Percentiles rank a stretch among this genome's conserved stretches.
phyloP scores from a whole-genome alignment of 1,140 invertebrate species.

The Lutraria rhynchaena region DNA sequence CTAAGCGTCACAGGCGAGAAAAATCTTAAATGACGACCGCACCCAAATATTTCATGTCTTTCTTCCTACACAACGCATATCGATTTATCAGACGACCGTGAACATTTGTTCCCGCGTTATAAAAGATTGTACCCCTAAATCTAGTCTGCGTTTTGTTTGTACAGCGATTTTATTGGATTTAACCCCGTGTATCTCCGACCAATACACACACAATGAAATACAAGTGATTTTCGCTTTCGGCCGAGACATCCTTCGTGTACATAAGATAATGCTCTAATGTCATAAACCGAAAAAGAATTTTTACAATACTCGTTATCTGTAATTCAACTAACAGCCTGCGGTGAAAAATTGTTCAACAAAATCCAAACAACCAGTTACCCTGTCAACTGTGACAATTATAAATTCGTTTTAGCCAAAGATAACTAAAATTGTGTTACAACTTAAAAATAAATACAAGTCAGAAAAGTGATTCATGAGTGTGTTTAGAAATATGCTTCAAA shows the following conservation, averaged over 20 bases:
- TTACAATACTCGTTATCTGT: slow-evolving; percentile 13
- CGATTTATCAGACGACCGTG: neutral
- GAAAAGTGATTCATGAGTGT: too few species aligned
- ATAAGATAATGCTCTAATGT: neutral
- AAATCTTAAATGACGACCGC: neutral
- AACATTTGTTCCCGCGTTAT: slow-evolving; percentile 17
- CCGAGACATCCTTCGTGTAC: slow-evolving; percentile 29
- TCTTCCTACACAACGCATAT: neutral
- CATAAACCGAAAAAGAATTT: slow-evolving; percentile 9
- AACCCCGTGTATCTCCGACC: neutral
- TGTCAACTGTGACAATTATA: neutral
- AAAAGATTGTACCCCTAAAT: slow-evolving; percentile 12
- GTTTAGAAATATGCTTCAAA: too few species aligned
- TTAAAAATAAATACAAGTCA: too few species aligned
- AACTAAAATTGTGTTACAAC: too few species aligned
- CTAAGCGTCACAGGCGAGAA: neutral
- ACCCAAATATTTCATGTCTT: slow-evolving; percentile 2
- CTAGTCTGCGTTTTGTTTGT: slow-evolving; percentile 30
- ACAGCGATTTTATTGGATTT: slow-evolving; percentile 29
- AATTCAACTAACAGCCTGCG: neutral
- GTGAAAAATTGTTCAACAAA: slow-evolving; percentile 29
- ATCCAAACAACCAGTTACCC: neutral
- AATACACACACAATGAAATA: slow-evolving; percentile 7
- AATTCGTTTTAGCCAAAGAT: too few species aligned
- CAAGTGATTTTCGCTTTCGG: slow-evolving; percentile 12